These are phyloP conservation scores for Pachypeltis micranthus DNA, from an alignment of 1,140 invertebrate species.

Conservation along the genomic window DNA sequence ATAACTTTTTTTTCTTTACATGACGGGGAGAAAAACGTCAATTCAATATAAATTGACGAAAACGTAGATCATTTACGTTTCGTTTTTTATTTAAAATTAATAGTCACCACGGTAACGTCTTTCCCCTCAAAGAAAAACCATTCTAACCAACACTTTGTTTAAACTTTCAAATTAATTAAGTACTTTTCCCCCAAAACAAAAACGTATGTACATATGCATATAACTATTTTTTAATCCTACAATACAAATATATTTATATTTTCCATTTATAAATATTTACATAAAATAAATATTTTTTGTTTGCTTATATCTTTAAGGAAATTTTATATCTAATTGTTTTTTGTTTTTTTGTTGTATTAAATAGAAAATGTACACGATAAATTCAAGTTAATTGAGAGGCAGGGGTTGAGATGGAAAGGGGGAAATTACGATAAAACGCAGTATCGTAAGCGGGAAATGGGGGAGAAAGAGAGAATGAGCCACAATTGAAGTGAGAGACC, in stretches of 20 bases:
- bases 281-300: slow-evolving; percentile 1
- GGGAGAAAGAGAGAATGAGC: not conserved
- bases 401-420: not conserved
- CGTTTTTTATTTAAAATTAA: too few relatives aligned
- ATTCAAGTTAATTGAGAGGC: not conserved
- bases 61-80: too few relatives aligned
- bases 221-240: too few relatives aligned
- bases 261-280: slow-evolving; percentile 6
- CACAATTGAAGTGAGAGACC: too few relatives aligned
- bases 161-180: not conserved
- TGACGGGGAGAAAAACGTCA: too few relatives aligned
- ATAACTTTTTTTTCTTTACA: not conserved
- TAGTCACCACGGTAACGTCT: too few relatives aligned
- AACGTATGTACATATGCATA: not conserved
- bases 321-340: too few relatives aligned
- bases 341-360: not conserved
- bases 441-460: not conserved
- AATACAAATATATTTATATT: slow-evolving; percentile 7
- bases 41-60: too few relatives aligned
- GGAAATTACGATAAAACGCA: not conserved
- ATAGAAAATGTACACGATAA: not conserved
- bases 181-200: not conserved
- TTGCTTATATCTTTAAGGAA: too few relatives aligned
- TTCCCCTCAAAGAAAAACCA: too few relatives aligned
- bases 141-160: too few relatives aligned